Conservation (phyloP, 2,888 invertebrate species). For the Blastobasis lacticolella region DNA sequence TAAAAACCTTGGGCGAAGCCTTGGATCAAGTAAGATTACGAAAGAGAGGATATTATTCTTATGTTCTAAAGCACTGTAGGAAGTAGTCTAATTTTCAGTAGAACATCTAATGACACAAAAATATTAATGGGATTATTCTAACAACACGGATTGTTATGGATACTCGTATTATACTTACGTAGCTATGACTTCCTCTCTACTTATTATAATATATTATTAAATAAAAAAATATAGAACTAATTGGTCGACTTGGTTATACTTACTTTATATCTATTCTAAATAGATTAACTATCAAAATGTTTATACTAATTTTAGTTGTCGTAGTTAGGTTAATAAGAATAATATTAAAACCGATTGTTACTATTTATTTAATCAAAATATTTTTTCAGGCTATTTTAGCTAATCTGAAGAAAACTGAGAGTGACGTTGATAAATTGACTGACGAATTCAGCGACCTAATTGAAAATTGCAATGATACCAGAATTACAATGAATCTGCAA, state of each 20-base stretch:
- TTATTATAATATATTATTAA: neutral
- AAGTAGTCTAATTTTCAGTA: constrained; percentile 65
- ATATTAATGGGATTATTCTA: constrained; percentile 34
- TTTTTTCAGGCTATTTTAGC: constrained; percentile 80
- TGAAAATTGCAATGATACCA: constrained; percentile 88
- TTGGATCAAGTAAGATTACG: constrained; percentile 86
- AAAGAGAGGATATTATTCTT: constrained; percentile 18
- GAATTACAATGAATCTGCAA: constrained; percentile 90
- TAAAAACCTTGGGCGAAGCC: constrained; percentile 83
- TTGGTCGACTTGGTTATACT: constrained; percentile 12
- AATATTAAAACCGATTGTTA: neutral
- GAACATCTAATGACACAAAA: constrained; percentile 50
- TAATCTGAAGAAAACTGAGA: constrained; percentile 87
- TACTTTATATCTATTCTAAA: constrained; percentile 9
- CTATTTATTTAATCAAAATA: neutral
- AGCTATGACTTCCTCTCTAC: constrained; percentile 9
- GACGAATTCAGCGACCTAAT: constrained; percentile 90
- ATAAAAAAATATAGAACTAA: no score
- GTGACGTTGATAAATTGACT: constrained; percentile 88
- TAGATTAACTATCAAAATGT: constrained; percentile 18
- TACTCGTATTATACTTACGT: constrained; percentile 9
- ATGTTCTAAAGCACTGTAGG: constrained; percentile 41
- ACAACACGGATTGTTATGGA: constrained; percentile 18
- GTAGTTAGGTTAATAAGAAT: constrained; percentile 53
- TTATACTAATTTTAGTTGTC: constrained; percentile 61